phyloP scores from a whole-genome alignment of 1,140 invertebrate genomes.

The Belonocnema kinseyi region DNA sequence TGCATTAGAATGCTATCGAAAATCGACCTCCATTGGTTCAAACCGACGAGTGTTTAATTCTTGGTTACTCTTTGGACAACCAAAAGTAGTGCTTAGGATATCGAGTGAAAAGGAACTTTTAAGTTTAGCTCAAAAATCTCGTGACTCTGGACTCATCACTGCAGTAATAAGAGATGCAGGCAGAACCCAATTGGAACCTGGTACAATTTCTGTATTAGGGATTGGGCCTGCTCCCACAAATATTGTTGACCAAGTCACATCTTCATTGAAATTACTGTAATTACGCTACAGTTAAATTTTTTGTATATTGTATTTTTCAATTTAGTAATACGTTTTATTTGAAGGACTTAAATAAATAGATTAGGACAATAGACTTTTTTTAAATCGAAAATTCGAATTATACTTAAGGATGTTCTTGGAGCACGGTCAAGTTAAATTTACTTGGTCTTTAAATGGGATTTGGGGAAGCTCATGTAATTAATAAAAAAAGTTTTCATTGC shows the following conservation, averaged over 20 bases:
- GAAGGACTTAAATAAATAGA: too few relatives aligned
- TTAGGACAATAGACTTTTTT: too few relatives aligned
- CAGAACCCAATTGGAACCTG: conserved; percentile 82
- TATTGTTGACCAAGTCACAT: conserved; percentile 82
- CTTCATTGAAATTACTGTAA: conserved; percentile 82
- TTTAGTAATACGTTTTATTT: too few relatives aligned
- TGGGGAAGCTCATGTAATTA: too few relatives aligned
- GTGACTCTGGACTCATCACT: conserved; percentile 77
- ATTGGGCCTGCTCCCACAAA: conserved; percentile 83
- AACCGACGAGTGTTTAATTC: conserved; percentile 75
- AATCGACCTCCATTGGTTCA: conserved; percentile 65
- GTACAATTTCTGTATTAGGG: conserved; percentile 84
- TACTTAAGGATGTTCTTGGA: too few relatives aligned
- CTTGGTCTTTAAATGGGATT: too few relatives aligned
- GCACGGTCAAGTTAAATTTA: too few relatives aligned
- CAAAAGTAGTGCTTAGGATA: conserved; percentile 83
- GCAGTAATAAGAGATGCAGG: conserved; percentile 86
- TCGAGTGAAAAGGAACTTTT: conserved; percentile 76
- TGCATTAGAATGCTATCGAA: conserved; percentile 81
- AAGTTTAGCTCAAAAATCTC: conserved; percentile 76
- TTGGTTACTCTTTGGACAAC: conserved; percentile 84
- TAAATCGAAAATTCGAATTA: too few relatives aligned
- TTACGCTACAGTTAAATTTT: conserved; percentile 1
- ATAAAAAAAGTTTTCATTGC: neutral
- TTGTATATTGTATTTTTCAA: neutral